Evolutionary conservation across 2,797 vertebrate genomes (phyloP).

Genomic region (Sternotherus odoratus): DNA sequence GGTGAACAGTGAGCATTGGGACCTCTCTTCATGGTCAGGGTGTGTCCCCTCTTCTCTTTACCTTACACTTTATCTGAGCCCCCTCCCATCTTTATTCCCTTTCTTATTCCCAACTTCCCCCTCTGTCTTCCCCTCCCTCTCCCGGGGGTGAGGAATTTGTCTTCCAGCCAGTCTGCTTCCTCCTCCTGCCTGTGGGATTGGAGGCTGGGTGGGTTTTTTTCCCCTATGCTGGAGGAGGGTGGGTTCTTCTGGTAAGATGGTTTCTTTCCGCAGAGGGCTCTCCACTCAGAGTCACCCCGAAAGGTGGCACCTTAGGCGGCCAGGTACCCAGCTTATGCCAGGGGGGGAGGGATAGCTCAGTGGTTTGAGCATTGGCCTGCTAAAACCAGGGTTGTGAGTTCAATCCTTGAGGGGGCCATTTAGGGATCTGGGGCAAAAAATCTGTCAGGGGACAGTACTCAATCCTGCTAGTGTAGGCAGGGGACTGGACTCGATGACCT

Average conservation of each 20-base stretch:
- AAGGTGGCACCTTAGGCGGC: neutral
- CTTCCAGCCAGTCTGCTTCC: neutral
- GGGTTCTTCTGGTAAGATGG: neutral
- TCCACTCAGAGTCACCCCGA: neutral
- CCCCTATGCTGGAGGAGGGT: neutral
- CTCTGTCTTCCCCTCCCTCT: neutral
- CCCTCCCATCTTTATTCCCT: neutral
- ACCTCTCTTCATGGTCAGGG: neutral
- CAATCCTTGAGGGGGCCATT: too few species aligned
- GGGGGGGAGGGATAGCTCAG: too few species aligned
- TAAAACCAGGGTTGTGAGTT: too few species aligned
- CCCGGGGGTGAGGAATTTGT: neutral
- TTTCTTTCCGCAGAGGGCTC: neutral
- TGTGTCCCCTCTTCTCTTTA: rapidly evolving
- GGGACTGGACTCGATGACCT: too few species aligned
- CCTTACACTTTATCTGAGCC: neutral
- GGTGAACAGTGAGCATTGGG: neutral
- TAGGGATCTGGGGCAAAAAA: too few species aligned
- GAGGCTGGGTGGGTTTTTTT: neutral
- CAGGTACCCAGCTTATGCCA: neutral
- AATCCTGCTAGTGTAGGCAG: too few species aligned
- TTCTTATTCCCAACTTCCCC: rapidly evolving
- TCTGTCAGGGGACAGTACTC: too few species aligned
- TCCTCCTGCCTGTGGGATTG: neutral
- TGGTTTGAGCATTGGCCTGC: too few species aligned